Percentiles rank a stretch among this genome's conserved stretches.
phyloP scores from a whole-genome alignment of 2,888 invertebrate species.

The Seira musarum region DNA sequence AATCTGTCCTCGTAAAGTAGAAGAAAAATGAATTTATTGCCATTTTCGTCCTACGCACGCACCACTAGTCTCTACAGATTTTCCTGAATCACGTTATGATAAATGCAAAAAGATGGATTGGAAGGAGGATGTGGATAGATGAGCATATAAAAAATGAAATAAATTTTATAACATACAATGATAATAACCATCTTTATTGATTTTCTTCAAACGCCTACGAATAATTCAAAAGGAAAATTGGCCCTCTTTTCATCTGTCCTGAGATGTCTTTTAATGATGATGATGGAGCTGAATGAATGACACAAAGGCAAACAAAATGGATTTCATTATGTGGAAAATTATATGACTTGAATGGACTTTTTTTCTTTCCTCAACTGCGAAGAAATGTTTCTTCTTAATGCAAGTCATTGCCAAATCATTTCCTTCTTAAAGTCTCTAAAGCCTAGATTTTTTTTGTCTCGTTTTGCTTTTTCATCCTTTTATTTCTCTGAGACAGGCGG shows the following conservation, averaged over 20 bases:
- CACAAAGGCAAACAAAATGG: not conserved
- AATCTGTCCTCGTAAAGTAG: not conserved
- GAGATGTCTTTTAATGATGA: not conserved
- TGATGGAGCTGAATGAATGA: not conserved
- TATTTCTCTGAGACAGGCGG: not conserved
- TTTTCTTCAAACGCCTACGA: conserved; percentile 1
- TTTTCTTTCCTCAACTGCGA: too few relatives aligned
- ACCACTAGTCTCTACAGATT: not conserved
- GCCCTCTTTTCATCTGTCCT: not conserved
- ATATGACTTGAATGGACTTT: not conserved
- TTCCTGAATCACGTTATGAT: not conserved
- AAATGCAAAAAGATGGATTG: too few relatives aligned
- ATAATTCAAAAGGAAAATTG: not conserved
- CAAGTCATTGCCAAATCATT: conserved; percentile 58
- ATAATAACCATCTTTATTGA: not conserved
- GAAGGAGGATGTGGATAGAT: not conserved
- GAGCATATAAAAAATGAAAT: not conserved
- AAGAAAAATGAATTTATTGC: not conserved
- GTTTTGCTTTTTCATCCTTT: too few relatives aligned
- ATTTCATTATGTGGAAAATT: conserved; percentile 4
- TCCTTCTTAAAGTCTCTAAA: conserved; percentile 5
- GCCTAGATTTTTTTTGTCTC: not conserved
- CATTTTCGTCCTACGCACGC: conserved; percentile 7
- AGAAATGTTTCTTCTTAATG: conserved; percentile 33
- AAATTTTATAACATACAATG: not conserved